Base-by-base conservation (phyloP, 2,888 invertebrate genomes). In the Rugalucina vietnamica region DNA sequence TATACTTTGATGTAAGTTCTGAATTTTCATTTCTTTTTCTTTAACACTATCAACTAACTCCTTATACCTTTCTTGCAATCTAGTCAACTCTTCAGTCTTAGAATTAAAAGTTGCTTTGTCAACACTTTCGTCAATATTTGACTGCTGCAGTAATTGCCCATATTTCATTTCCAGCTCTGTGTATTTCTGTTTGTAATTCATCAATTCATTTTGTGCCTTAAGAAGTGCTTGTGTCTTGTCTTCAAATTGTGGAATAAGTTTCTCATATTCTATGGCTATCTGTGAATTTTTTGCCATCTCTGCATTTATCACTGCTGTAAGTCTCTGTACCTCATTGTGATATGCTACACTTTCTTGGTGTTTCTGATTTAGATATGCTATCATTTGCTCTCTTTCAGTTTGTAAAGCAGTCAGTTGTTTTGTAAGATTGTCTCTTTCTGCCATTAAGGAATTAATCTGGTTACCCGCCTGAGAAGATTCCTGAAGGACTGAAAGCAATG, bases 331-430 rank as follows among this genome's bases (percentile, higher is more conserved):
- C 95, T 98, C 98, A 39, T 96, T 96, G 92, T 98, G 98, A 94
- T 98, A 98, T 85, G 97, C 96, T 37, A 97, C 95, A 93, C 97
- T 97, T 95, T 98, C 98, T 82, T 97, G 96, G 92, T 98, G 98
- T 95, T 98, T 98, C 80, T 97, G 95, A 91, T 97, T 97, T 0
- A 98, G 91, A 29, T 94, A 93, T 3, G 90, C 87, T 29, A 95
- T 92, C 86, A 95, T 94, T 86, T 95, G 95, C 69, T 95, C 95
- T 43, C 95, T 87, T 85, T 95, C 95, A 3, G 88, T 83, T 78
- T 94, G 94, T 37, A 94, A 96, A 24, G 97, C 96, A n/a, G 97
- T 95, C 91, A 98, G 96, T 65, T 96, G 96, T 74, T 89, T 90
- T 36, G 82, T 74, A 65, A 95, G 94, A 70, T 95, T 95, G 81